Base-by-base conservation (phyloP, 2,888 invertebrate genomes). In the Carterocephalus palaemon region DNA sequence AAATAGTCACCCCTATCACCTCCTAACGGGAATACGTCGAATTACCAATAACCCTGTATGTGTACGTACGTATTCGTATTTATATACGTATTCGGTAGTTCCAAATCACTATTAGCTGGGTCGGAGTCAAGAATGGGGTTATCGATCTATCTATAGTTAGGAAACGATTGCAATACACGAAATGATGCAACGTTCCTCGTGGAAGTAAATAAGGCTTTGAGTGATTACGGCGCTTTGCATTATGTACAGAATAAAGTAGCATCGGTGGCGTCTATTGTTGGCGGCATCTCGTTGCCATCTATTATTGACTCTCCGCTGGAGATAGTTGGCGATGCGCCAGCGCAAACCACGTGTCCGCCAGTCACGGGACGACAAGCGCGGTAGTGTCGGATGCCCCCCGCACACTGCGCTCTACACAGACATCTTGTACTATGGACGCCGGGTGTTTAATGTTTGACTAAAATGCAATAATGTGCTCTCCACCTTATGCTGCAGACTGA, bases 261-360 rank as follows among this genome's bases (percentile, higher is more conserved):
- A 48, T 59, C 53, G 60, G 60, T 56, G 57, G 80, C 81, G 82
- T 81, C 86, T 86, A 86, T 86, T 86, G 85, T 86, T 86, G 83
- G 86, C 84, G 80, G 85, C 81, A 81, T 79, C 83, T 72, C 81
- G 82, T 78, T 75, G 75, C 76, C 76, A 67, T 82, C 86, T 86
- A 86, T 86, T 85, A 86, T 86, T 86, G 86, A 86, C 84, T 84
- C 86, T 70, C 70, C 70, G 81, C 83, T 86, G 85, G 86, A 86
- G 84, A 84, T 83, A 70, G 76, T 82, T 86, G 86, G 86, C 85
- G 54, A 16, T 59, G 70, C 70, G 84, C 86, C 86, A 86, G 75
- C 68, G 66, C 65, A 66, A 60, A 77, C 86, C 86, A 85, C 85
- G 86, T 86, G 85, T 69, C 72, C 62, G 53, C 60, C 64, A 71